phyloP scores from a whole-genome alignment of 2,113 vertebrate genomes.

The Strix aluco region DNA sequence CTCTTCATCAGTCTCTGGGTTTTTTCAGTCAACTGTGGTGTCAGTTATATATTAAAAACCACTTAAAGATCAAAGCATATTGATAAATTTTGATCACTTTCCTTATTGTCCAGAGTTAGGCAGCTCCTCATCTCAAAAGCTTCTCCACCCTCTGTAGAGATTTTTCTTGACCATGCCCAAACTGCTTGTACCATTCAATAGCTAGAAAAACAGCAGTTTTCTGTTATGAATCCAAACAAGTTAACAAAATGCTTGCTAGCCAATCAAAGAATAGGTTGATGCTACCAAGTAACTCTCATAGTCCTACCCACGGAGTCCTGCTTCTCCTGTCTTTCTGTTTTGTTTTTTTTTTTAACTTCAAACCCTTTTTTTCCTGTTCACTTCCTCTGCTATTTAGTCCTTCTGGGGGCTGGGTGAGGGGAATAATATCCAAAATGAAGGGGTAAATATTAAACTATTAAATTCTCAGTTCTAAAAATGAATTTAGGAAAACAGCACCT shows the following conservation, averaged over 20 bases:
- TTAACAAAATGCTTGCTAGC: neutral
- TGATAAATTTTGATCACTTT: neutral
- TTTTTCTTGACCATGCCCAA: neutral
- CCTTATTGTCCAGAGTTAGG: neutral
- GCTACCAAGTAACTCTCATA: neutral
- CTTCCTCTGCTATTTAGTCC: neutral
- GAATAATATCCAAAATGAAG: neutral
- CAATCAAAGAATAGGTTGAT: neutral
- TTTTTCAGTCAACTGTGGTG: neutral
- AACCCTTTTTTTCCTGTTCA: neutral
- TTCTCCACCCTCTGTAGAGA: neutral
- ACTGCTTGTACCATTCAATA: neutral
- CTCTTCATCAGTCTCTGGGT: neutral
- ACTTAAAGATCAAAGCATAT: neutral
- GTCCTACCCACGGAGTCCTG: neutral
- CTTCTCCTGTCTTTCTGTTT: neutral
- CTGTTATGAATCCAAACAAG: neutral
- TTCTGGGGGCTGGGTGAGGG: neutral
- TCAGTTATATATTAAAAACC: neutral
- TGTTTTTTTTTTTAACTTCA: neutral
- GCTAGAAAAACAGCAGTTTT: neutral
- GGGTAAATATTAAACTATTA: constrained; percentile 13
- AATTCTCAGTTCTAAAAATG: neutral
- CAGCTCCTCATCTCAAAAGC: neutral
- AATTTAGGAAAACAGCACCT: constrained; percentile 15